A percentile compares a stretch with the other conserved stretches of the same genome.
Evolutionary conservation across 2,113 vertebrate genomes (phyloP).

Genomic region (Syngnathoides biaculeatus): DNA sequence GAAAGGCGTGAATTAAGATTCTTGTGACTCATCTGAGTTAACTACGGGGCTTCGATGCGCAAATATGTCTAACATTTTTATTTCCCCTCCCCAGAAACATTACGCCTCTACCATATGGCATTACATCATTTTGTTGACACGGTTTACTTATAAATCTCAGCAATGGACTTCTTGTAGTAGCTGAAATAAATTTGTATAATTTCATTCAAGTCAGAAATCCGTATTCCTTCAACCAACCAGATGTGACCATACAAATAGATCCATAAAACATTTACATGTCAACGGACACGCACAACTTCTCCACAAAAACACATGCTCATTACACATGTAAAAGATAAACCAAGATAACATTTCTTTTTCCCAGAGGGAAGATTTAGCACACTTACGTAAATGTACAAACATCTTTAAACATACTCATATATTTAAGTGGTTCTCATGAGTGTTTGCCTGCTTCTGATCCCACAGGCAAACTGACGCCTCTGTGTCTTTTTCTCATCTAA

Average conservation of each 20-base stretch:
- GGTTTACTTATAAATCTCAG: background rate
- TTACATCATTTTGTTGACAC: background rate
- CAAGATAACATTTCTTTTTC: slow-evolving; percentile 25
- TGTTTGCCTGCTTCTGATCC: slow-evolving; percentile 44
- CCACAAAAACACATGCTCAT: slow-evolving; percentile 1
- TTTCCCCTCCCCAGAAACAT: background rate
- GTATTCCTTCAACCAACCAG: background rate
- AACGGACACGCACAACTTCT: background rate
- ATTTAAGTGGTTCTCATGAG: slow-evolving; percentile 24
- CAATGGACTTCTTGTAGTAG: background rate
- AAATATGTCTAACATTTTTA: slow-evolving; percentile 3
- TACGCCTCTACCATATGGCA: background rate
- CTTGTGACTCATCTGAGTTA: background rate
- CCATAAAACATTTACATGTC: slow-evolving; percentile 10
- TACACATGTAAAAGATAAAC: background rate
- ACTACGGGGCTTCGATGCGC: background rate
- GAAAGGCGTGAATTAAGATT: background rate
- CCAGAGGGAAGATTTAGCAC: slow-evolving; percentile 38
- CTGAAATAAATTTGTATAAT: background rate
- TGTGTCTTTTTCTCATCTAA: slow-evolving; percentile 34
- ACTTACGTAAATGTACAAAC: slow-evolving; percentile 25
- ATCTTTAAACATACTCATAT: slow-evolving; percentile 31
- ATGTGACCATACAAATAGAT: slow-evolving; percentile 1
- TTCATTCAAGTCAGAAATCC: background rate
- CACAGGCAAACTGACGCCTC: slow-evolving; percentile 36